phyloP scores from a whole-genome alignment of 2,888 invertebrate genomes.

The Drosophila tripunctata region DNA sequence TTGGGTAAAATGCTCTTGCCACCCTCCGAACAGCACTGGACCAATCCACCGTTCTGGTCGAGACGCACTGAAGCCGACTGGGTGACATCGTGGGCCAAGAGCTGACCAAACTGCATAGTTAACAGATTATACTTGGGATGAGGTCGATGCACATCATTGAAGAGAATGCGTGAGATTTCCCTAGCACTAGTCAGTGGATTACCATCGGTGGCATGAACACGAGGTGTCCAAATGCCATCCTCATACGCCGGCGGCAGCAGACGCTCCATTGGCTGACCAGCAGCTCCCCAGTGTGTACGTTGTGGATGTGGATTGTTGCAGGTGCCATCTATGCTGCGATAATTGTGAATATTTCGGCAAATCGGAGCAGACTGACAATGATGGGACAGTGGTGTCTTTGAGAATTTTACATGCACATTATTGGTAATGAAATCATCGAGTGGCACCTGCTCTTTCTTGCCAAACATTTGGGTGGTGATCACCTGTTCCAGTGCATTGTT shows the following conservation, averaged over 20 bases:
- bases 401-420: constrained; percentile 82
- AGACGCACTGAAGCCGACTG: constrained; percentile 89
- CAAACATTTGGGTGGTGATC: constrained; percentile 85
- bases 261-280: constrained; percentile 87
- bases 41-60: constrained; percentile 87
- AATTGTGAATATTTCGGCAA: constrained; percentile 85
- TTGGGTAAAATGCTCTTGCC: constrained; percentile 86
- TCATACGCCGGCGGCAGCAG: constrained; percentile 88
- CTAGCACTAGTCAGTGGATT: constrained; percentile 88
- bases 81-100: constrained; percentile 90
- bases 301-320: constrained; percentile 89
- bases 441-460: constrained; percentile 84
- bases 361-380: constrained; percentile 82
- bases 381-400: constrained; percentile 73
- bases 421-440: constrained; percentile 81
- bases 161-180: constrained; percentile 87
- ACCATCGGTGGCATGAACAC: constrained; percentile 82
- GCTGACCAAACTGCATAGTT: constrained; percentile 92
- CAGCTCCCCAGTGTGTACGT: constrained; percentile 87
- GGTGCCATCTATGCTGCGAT: constrained; percentile 90
- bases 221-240: constrained; percentile 86
- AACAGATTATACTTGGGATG: constrained; percentile 88
- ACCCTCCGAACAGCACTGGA: constrained; percentile 89
- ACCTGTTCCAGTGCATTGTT: constrained; percentile 85
- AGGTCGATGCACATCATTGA: constrained; percentile 86